These are phyloP conservation scores for Drosophila bifasciata DNA, from an alignment of 1,140 invertebrate genomes.

Conservation along the genomic window DNA sequence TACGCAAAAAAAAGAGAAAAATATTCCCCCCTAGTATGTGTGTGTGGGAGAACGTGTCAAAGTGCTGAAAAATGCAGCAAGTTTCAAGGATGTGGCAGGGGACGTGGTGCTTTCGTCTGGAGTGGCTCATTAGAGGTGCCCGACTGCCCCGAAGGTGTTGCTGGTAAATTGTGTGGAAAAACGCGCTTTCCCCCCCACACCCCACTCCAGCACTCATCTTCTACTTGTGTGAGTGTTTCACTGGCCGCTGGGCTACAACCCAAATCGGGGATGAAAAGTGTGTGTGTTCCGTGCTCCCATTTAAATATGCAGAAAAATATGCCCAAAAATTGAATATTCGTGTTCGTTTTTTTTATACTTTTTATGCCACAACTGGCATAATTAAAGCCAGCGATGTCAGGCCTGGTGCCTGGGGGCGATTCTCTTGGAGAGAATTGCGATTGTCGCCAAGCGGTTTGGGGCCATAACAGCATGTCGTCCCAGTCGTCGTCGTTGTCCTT, in stretches of 20 bases:
- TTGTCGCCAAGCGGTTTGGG: slow-evolving; percentile 53
- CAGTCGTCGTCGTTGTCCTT: slow-evolving; percentile 52
- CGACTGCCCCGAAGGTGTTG: slow-evolving; percentile 58
- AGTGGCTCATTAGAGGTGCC: slow-evolving; percentile 74
- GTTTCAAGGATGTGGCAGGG: slow-evolving; percentile 19
- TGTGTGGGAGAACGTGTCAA: slow-evolving; percentile 67
- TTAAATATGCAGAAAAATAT: slow-evolving; percentile 19
- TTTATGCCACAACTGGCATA: slow-evolving; percentile 55
- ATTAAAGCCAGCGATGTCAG: slow-evolving; percentile 57
- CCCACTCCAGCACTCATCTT: slow-evolving; percentile 8
- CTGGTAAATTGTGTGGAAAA: slow-evolving; percentile 72
- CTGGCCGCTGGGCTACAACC: slow-evolving; percentile 16
- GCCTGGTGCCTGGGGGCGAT: slow-evolving; percentile 27
- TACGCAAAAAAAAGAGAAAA: slow-evolving; percentile 70
- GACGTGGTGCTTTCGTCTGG: slow-evolving; percentile 5
- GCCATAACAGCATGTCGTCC: slow-evolving; percentile 70
- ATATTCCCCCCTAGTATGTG: slow-evolving; percentile 11
- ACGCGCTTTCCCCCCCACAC: slow-evolving; percentile 30
- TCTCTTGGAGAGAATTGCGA: slow-evolving; percentile 59
- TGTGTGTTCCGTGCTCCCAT: background rate
- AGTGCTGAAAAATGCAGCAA: slow-evolving; percentile 73
- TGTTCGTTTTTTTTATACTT: slow-evolving; percentile 9
- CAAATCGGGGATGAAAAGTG: background rate
- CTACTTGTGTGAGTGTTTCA: slow-evolving; percentile 11
- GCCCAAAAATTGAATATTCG: slow-evolving; percentile 18